Evolutionary conservation across 2,888 invertebrate species (phyloP).

Genomic region (Drosophila histrio): DNA sequence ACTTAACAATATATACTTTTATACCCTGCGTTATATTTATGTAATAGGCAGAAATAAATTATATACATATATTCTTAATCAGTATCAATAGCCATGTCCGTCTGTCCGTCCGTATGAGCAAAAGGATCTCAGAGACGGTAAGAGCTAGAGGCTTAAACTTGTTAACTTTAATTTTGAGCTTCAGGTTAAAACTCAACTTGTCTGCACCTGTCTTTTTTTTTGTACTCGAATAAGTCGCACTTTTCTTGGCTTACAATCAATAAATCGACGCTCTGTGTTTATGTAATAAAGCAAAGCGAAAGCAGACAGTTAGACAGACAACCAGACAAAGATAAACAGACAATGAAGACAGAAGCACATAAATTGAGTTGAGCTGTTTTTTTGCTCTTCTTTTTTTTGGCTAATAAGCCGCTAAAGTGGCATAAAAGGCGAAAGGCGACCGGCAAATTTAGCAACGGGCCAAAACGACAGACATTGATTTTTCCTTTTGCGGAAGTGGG

Average conservation of each 20-base stretch:
- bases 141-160: too few species aligned
- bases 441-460: constrained; percentile 27
- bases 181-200: neutral
- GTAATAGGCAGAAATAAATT: too few species aligned
- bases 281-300: constrained; percentile 16
- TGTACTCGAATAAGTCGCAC: constrained; percentile 14
- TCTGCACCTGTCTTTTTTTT: constrained; percentile 4
- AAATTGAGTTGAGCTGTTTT: constrained; percentile 21
- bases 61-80: too few species aligned
- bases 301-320: constrained; percentile 3
- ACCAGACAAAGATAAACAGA: constrained; percentile 21
- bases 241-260: constrained; percentile 47
- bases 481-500: constrained; percentile 24
- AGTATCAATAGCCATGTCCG: too few species aligned
- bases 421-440: constrained; percentile 45
- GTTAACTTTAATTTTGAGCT: neutral
- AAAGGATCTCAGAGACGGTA: too few species aligned
- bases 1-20: too few species aligned
- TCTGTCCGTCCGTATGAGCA: too few species aligned
- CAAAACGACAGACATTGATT: constrained; percentile 62
- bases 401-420: constrained; percentile 65
- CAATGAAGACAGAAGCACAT: constrained; percentile 25
- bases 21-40: too few species aligned
- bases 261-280: constrained; percentile 41
- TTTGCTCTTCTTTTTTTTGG: constrained; percentile 12